Percentiles rank a stretch among this genome's conserved stretches.
phyloP scores from a whole-genome alignment of 2,113 vertebrate species.

The mouse (Mus musculus) region GRCm39 chr10:119884001-119884500 shows the following conservation, averaged over 20 bases:
- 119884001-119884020: conserved; percentile 47
- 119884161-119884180: background rate
- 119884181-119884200: background rate
- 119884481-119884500: background rate
- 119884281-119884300: background rate
- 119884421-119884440: background rate
- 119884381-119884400: background rate
- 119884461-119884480: background rate
- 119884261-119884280: no score
- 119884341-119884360: background rate
- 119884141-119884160: conserved; percentile 27
- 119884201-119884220: background rate
- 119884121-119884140: conserved; percentile 9
- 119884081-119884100: background rate
- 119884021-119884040: background rate
- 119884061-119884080: background rate
- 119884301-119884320: background rate
- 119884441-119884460: background rate
- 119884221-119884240: background rate
- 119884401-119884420: background rate
- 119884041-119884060: background rate
- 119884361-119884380: background rate
- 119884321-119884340: background rate
- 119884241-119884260: background rate
- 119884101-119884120: background rate